These are phyloP conservation scores for Drosophila mayri DNA, from an alignment of 1,140 invertebrate species.

Conservation along the genomic window DNA sequence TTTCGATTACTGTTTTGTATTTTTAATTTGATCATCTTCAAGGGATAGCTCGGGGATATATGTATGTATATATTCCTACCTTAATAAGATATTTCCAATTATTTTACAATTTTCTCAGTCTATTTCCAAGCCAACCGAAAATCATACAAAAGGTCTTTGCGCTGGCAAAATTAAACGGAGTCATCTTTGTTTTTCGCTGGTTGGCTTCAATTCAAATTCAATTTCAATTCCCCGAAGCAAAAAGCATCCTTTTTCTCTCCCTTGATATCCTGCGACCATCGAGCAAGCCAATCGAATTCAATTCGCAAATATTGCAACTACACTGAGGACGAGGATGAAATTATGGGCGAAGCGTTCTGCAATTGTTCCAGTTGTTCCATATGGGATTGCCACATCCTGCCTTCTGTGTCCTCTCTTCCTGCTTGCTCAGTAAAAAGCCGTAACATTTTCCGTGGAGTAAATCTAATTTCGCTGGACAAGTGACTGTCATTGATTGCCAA, in stretches of 20 bases:
- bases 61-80: not conserved
- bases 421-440: constrained; percentile 20
- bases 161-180: constrained; percentile 21
- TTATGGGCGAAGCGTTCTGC: constrained; percentile 63
- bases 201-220: constrained; percentile 67
- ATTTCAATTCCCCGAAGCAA: constrained; percentile 61
- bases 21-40: not conserved
- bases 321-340: constrained; percentile 59
- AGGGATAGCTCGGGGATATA: constrained; percentile 12
- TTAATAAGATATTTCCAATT: constrained; percentile 18
- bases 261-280: constrained; percentile 20
- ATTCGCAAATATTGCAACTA: constrained; percentile 68
- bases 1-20: not conserved
- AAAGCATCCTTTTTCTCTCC: constrained; percentile 21
- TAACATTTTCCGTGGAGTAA: constrained; percentile 73
- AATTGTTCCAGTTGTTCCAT: constrained; percentile 57
- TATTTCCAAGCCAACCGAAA: constrained; percentile 7
- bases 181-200: constrained; percentile 34
- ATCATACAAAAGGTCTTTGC: constrained; percentile 30
- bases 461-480: constrained; percentile 78
- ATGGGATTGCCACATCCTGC: constrained; percentile 14
- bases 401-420: not conserved
- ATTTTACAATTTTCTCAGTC: constrained; percentile 20
- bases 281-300: constrained; percentile 57
- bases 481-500: constrained; percentile 78